These are phyloP conservation scores for Heptranchias perlo DNA, from an alignment of 2,113 vertebrate genomes.

Conservation along the genomic window DNA sequence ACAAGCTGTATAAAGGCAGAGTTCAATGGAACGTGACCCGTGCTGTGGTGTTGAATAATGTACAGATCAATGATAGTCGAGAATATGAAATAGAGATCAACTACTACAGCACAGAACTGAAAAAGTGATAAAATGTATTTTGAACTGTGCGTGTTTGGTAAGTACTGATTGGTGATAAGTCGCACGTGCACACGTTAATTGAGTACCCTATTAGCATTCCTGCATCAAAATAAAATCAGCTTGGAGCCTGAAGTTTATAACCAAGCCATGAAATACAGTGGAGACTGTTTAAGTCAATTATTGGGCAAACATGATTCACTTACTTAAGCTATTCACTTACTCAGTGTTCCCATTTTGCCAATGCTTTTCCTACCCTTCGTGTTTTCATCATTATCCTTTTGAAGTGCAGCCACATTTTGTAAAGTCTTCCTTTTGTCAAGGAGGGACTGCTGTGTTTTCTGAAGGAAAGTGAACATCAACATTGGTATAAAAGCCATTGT, in stretches of 20 bases:
- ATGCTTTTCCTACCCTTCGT: background rate
- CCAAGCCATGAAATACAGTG: background rate
- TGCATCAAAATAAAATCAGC: background rate
- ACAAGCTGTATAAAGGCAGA: background rate
- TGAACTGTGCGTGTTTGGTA: conserved; percentile 5
- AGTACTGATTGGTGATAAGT: background rate
- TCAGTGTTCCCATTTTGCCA: background rate
- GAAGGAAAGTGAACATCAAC: background rate
- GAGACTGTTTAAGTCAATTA: background rate
- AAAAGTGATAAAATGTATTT: background rate
- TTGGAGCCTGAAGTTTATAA: background rate
- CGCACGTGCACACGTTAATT: background rate
- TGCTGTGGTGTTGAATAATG: background rate
- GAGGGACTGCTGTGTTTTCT: background rate
- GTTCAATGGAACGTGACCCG: background rate
- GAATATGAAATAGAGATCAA: background rate
- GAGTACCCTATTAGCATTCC: background rate
- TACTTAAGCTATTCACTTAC: background rate
- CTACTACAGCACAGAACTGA: background rate
- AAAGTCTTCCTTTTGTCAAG: background rate
- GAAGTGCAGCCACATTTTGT: background rate
- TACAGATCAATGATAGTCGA: background rate
- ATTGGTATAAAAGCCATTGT: background rate
- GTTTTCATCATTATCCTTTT: background rate
- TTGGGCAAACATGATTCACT: background rate